phyloP scores from a whole-genome alignment of 2,113 vertebrate species.

The Platanista minor region DNA sequence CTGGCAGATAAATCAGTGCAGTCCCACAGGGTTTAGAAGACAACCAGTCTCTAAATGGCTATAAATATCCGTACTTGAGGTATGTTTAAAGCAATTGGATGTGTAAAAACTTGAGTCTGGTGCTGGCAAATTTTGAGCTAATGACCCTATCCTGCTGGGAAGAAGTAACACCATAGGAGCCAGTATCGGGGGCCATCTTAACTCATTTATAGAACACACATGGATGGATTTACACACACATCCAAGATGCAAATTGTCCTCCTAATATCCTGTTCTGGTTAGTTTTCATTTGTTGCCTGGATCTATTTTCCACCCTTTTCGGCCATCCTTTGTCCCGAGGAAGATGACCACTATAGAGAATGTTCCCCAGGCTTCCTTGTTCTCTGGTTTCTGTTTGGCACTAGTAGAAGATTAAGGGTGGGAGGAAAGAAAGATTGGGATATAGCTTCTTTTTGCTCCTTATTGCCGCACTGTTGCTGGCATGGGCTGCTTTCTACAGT shows the following conservation, averaged over 20 bases:
- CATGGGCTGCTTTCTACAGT: neutral
- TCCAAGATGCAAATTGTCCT: neutral
- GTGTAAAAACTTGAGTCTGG: neutral
- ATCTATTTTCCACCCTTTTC: neutral
- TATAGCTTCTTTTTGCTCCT: neutral
- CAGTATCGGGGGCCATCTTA: neutral
- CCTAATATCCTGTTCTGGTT: neutral
- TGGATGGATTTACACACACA: accelerated
- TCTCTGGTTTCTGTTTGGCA: neutral
- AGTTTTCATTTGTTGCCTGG: neutral
- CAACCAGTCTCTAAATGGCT: neutral
- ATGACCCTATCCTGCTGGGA: neutral
- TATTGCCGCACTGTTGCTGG: no score
- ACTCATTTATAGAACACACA: no score
- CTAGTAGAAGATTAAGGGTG: no score
- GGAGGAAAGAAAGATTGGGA: neutral
- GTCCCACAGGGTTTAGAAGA: neutral
- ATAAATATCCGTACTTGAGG: neutral
- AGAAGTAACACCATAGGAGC: neutral
- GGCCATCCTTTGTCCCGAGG: neutral
- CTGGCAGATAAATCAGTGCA: neutral
- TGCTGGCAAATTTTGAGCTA: neutral
- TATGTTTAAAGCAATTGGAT: neutral
- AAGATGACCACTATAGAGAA: neutral
- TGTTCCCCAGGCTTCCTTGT: neutral